A percentile compares a stretch with the other conserved stretches of the same genome.
phyloP scores from a whole-genome alignment of 2,113 vertebrate genomes.

The Passer domesticus region DNA sequence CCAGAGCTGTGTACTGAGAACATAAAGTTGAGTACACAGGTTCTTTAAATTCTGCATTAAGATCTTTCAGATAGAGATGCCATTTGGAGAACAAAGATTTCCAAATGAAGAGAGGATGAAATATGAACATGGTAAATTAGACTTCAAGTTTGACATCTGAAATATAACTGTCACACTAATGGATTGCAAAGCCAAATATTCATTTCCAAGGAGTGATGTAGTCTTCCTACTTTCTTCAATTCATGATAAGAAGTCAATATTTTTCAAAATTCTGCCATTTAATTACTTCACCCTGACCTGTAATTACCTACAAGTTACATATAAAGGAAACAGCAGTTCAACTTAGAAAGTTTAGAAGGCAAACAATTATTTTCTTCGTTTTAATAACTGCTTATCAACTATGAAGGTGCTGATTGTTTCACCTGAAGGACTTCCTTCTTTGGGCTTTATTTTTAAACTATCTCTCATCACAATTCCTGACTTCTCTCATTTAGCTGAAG shows the following conservation, averaged over 20 bases:
- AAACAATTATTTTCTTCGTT: conserved; percentile 40
- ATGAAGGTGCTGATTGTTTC: background rate
- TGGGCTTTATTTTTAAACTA: background rate
- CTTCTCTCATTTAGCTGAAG: background rate
- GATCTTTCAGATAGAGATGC: background rate
- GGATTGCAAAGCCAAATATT: background rate
- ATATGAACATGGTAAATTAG: background rate
- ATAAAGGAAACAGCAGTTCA: background rate
- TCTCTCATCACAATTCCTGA: background rate
- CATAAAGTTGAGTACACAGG: background rate
- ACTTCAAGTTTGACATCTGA: background rate
- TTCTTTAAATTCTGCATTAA: background rate
- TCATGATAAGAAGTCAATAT: background rate
- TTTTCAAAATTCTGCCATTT: conserved; percentile 17
- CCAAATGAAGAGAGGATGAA: background rate
- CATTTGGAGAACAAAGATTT: background rate
- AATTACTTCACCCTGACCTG: conserved; percentile 4
- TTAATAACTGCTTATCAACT: conserved; percentile 4
- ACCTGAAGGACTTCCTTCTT: background rate
- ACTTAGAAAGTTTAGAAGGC: background rate
- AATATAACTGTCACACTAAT: background rate
- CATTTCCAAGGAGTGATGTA: background rate
- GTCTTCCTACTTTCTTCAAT: background rate
- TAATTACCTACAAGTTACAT: conserved; percentile 12
- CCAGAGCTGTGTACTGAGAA: background rate